Conservation (phyloP, 1,140 invertebrate species). For the Caerostris darwini region DNA sequence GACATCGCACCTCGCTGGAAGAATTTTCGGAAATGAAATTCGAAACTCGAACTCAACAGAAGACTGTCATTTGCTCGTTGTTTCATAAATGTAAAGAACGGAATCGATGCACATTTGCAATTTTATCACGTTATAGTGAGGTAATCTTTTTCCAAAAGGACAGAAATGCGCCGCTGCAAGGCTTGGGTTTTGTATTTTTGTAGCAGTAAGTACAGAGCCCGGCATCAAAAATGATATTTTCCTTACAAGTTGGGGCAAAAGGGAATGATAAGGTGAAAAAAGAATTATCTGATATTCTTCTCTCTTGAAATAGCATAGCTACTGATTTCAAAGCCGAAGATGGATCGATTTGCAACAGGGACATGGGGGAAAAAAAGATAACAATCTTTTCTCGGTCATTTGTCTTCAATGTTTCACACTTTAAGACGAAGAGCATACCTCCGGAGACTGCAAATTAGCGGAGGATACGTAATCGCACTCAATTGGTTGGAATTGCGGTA, state of each 20-base stretch:
- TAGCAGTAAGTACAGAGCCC: not conserved
- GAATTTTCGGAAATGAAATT: constrained; percentile 47
- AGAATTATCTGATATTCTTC: not conserved
- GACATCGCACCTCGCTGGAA: not conserved
- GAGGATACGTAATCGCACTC: no score
- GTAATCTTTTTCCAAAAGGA: constrained; percentile 17
- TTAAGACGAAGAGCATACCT: not conserved
- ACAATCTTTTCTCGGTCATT: not conserved
- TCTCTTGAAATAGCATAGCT: not conserved
- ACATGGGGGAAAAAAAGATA: not conserved
- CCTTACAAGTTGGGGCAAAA: not conserved
- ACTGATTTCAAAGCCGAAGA: not conserved
- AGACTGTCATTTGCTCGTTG: constrained; percentile 30
- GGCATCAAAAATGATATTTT: constrained; percentile 32
- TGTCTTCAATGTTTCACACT: not conserved
- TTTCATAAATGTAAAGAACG: constrained; percentile 16
- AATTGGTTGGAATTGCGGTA: no score
- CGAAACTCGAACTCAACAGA: constrained; percentile 21
- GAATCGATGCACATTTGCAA: constrained; percentile 49
- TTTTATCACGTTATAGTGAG: constrained; percentile 50
- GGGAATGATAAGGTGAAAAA: constrained; percentile 9
- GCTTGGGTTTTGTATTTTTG: not conserved
- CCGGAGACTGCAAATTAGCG: not conserved
- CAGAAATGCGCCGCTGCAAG: no score
- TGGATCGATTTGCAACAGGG: not conserved